Conservation (phyloP, 2,113 vertebrate species). For the Progne subis region DNA sequence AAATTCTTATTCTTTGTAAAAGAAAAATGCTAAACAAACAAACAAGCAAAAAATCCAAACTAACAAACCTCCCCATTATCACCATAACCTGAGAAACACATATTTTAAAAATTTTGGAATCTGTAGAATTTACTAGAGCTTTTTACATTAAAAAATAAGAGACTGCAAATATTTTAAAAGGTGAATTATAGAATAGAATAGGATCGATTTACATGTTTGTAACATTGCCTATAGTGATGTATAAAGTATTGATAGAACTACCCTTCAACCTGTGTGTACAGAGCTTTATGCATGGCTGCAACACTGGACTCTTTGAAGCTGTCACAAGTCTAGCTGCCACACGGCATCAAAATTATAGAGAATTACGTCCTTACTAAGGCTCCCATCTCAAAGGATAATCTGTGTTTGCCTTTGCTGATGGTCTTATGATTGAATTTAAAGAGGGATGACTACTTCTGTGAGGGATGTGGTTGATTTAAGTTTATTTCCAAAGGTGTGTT, state of each 20-base stretch:
- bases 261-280: not conserved
- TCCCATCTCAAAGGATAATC: not conserved
- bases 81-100: not conserved
- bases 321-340: not conserved
- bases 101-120: not conserved
- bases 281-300: not conserved
- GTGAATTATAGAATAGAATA: not conserved
- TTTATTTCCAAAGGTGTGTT: not conserved
- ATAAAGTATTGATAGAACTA: not conserved
- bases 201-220: not conserved
- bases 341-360: not conserved
- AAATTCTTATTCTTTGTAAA: not conserved
- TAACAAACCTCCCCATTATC: not conserved
- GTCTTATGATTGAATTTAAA: not conserved
- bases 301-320: not conserved
- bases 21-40: not conserved
- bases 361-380: not conserved
- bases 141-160: not conserved
- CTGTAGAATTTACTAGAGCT: not conserved
- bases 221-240: not conserved
- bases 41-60: not conserved
- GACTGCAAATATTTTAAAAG: not conserved
- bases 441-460: not conserved
- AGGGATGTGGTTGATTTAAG: not conserved
- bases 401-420: not conserved